These are phyloP conservation scores for Sula dactylatra DNA, from an alignment of 2,113 vertebrate species.

Conservation along the genomic window DNA sequence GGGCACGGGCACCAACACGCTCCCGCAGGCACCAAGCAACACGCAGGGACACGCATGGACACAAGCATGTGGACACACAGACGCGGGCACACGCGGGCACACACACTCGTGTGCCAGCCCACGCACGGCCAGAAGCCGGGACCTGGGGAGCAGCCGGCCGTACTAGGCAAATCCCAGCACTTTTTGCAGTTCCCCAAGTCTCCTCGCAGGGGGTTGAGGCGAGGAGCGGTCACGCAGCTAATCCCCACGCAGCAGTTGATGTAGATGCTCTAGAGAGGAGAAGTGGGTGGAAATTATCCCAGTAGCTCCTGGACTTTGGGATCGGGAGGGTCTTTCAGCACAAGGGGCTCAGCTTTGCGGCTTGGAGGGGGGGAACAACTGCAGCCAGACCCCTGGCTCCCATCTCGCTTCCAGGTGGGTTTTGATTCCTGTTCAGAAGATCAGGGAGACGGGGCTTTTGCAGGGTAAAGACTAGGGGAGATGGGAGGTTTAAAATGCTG, in stretches of 20 bases:
- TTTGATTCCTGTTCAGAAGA: neutral
- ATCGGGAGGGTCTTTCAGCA: neutral
- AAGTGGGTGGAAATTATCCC: neutral
- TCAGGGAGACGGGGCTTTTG: neutral
- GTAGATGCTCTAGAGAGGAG: neutral
- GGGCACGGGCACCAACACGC: fast-evolving
- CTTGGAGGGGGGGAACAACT: fast-evolving
- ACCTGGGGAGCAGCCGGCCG: neutral
- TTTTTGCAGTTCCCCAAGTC: neutral
- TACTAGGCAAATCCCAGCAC: fast-evolving
- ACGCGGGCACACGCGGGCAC: neutral
- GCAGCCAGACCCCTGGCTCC: neutral
- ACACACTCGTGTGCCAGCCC: neutral
- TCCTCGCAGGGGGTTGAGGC: neutral
- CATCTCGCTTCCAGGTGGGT: neutral
- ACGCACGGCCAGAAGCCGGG: fast-evolving
- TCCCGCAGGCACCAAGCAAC: neutral
- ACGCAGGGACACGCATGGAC: neutral
- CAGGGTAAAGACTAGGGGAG: neutral
- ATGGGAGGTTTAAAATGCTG: neutral
- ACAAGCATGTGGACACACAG: fast-evolving
- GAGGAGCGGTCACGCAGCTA: neutral
- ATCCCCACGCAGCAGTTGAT: neutral
- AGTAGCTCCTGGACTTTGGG: neutral
- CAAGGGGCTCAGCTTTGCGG: neutral